Evolutionary conservation across 2,797 vertebrate species (phyloP).

Genomic region (Alcedo quadribrachys): DNA sequence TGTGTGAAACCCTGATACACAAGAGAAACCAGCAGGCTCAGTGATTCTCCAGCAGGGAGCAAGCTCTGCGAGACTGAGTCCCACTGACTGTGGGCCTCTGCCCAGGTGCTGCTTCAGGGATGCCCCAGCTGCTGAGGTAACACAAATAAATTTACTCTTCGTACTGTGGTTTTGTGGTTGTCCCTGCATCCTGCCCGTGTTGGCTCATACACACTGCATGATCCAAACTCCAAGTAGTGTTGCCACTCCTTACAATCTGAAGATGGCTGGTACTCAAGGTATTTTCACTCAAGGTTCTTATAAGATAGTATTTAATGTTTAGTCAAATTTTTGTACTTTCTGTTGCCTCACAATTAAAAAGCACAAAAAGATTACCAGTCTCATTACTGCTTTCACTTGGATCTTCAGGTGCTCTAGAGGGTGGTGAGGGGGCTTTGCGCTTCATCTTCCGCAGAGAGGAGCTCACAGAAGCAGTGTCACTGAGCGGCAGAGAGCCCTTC

Average conservation of each 20-base stretch:
- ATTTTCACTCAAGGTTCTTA: not conserved
- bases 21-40: not conserved
- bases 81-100: not conserved
- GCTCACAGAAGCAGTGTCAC: conserved; percentile 75
- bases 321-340: not conserved
- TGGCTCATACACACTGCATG: not conserved
- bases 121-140: accelerated
- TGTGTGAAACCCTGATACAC: not conserved
- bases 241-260: not conserved
- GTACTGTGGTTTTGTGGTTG: not conserved
- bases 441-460: conserved; percentile 91
- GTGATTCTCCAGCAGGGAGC: accelerated
- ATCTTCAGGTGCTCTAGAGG: conserved; percentile 74
- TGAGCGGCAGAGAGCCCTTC: conserved; percentile 75
- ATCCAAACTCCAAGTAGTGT: not conserved
- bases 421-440: conserved; percentile 92
- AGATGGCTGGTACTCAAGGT: not conserved
- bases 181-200: not conserved
- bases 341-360: not conserved
- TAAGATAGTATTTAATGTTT: not conserved
- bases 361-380: conserved; percentile 68
- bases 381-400: conserved; percentile 59
- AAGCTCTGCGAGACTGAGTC: accelerated
- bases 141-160: not conserved
- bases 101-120: accelerated